Evolutionary conservation across 1,140 invertebrate genomes (phyloP).

Genomic region (Babylonia areolata): DNA sequence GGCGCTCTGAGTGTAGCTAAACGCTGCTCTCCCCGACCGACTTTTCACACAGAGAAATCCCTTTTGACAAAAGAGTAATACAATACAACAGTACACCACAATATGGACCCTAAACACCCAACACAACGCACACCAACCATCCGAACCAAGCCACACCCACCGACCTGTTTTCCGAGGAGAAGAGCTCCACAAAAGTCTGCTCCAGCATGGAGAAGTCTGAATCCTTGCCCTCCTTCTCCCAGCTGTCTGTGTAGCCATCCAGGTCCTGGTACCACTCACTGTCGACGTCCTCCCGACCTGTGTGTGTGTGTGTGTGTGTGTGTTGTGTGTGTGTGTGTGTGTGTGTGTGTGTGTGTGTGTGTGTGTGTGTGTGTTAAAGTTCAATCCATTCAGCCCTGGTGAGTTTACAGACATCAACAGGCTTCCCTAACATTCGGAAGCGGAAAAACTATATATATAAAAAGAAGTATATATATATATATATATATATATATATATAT

Average conservation of each 20-base stretch:
- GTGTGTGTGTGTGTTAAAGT: too few species aligned
- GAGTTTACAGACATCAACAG: too few species aligned
- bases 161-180: not conserved
- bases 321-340: too few species aligned
- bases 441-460: too few species aligned
- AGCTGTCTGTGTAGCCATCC: conserved; percentile 12
- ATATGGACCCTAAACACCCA: not conserved
- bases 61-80: not conserved
- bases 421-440: too few species aligned
- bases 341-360: too few species aligned
- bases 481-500: too few species aligned
- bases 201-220: not conserved
- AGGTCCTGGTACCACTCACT: conserved; percentile 13
- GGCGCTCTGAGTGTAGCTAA: not conserved
- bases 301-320: too few species aligned
- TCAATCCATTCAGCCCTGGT: too few species aligned
- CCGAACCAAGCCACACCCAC: too few species aligned
- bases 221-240: not conserved
- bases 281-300: conserved; percentile 19
- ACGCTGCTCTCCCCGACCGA: not conserved
- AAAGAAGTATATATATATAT: too few species aligned
- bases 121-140: not conserved
- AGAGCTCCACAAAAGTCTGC: not conserved
- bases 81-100: not conserved
- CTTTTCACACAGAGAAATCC: not conserved